A percentile compares a stretch with the other conserved stretches of the same genome.
Conservation (phyloP, 1,140 invertebrate genomes). For the Tetraneura akinire region DNA sequence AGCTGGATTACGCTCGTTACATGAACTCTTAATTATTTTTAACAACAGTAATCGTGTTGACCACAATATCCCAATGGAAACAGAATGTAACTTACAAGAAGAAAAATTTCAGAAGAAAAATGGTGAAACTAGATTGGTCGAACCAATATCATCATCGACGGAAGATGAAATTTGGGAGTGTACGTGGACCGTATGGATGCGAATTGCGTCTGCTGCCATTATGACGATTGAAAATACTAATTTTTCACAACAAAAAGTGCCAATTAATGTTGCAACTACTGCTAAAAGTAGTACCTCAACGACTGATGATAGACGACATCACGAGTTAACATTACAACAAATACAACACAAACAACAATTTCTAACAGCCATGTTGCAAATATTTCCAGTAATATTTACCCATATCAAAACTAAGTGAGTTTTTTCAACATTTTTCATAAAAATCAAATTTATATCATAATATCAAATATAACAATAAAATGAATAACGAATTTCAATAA, state of each 20-base stretch:
- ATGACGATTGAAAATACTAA: neutral
- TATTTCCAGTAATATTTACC: constrained; percentile 90
- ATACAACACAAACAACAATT: constrained; percentile 69
- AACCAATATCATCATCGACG: constrained; percentile 56
- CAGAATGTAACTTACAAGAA: neutral
- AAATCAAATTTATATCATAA: no score
- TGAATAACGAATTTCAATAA: no score
- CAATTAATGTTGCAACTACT: neutral
- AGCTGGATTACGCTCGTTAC: constrained; percentile 91
- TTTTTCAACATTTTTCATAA: no score
- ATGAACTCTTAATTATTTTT: constrained; percentile 78
- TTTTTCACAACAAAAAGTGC: neutral
- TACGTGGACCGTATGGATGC: constrained; percentile 84
- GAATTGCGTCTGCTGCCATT: constrained; percentile 67
- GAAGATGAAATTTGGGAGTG: constrained; percentile 71
- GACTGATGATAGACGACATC: neutral
- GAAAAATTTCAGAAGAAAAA: neutral
- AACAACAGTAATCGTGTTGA: constrained; percentile 60
- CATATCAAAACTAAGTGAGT: constrained; percentile 77
- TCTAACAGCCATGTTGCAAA: constrained; percentile 88
- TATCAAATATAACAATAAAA: no score
- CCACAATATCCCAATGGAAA: constrained; percentile 53
- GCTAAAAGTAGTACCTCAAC: neutral
- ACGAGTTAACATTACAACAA: constrained; percentile 71
- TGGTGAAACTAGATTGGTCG: constrained; percentile 56